Conservation (phyloP, 2,113 vertebrate genomes). For the Alosa alosa region DNA sequence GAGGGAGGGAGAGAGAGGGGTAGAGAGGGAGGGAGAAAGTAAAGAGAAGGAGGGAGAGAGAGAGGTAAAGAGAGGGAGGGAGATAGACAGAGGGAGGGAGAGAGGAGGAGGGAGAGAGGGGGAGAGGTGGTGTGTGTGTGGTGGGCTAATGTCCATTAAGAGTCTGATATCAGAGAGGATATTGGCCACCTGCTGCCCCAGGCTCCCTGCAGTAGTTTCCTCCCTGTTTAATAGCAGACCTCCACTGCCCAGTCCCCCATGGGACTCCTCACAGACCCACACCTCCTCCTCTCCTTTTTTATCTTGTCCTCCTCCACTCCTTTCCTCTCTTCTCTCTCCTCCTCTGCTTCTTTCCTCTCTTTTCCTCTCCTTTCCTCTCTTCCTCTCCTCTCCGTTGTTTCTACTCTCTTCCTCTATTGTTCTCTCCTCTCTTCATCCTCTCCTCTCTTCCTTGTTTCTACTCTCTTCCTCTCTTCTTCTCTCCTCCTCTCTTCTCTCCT, state of each 20-base stretch:
- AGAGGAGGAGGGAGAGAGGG: neutral
- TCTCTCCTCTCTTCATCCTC: neutral
- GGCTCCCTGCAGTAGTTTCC: neutral
- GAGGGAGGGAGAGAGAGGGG: neutral
- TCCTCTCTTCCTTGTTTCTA: neutral
- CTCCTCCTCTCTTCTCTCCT: neutral
- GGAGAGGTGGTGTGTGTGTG: neutral
- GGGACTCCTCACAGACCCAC: neutral
- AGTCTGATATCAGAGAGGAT: neutral
- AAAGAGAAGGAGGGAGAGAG: too few relatives aligned
- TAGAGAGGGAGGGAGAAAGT: neutral
- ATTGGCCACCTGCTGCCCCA: constrained; percentile 2
- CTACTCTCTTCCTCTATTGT: neutral
- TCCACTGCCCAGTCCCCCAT: neutral
- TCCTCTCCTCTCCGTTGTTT: neutral
- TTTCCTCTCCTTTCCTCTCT: too few relatives aligned
- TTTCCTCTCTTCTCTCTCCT: too few relatives aligned
- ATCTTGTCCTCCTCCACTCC: too few relatives aligned
- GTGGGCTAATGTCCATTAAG: neutral
- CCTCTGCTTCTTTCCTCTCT: too few relatives aligned
- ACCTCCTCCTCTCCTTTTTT: neutral
- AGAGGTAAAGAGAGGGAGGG: too few relatives aligned
- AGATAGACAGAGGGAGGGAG: neutral
- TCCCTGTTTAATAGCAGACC: neutral
- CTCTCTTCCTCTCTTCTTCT: neutral